Conservation (phyloP, 1,140 invertebrate genomes). For the Ceratina australensis region DNA sequence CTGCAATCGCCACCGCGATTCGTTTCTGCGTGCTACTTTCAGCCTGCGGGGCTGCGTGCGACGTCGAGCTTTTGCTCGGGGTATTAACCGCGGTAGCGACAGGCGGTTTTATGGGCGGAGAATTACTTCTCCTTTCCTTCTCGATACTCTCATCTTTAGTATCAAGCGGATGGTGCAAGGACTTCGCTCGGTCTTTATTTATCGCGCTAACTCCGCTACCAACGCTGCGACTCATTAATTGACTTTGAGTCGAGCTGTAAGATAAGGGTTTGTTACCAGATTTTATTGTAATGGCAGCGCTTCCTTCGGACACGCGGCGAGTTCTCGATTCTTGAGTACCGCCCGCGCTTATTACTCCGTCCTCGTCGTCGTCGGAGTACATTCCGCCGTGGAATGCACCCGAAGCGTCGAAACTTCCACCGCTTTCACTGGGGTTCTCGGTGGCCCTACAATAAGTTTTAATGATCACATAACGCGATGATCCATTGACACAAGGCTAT, state of each 20-base stretch:
- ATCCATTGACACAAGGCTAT: no score
- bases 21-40: conserved; percentile 43
- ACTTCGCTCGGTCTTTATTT: conserved; percentile 65
- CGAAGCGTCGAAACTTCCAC: conserved; percentile 91
- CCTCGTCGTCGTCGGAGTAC: conserved; percentile 82
- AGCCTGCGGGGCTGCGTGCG: conserved; percentile 34
- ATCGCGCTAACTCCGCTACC: conserved; percentile 48
- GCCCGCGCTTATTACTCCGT: conserved; percentile 57
- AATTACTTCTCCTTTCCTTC: conserved; percentile 61
- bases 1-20: conserved; percentile 1
- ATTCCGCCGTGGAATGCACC: conserved; percentile 89
- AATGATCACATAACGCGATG: conserved; percentile 42
- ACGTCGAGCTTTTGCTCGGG: conserved; percentile 43
- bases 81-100: conserved; percentile 22
- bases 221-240: conserved; percentile 58
- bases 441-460: conserved; percentile 79
- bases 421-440: conserved; percentile 87
- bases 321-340: conserved; percentile 64
- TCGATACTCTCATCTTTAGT: conserved; percentile 58
- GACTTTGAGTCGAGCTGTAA: conserved; percentile 43
- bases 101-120: conserved; percentile 48
- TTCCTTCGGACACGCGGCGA: conserved; percentile 74
- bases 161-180: conserved; percentile 61
- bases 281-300: conserved; percentile 55
- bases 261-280: conserved; percentile 52